Conservation (phyloP, 2,797 vertebrate genomes). For the Heliangelus exortis region DNA sequence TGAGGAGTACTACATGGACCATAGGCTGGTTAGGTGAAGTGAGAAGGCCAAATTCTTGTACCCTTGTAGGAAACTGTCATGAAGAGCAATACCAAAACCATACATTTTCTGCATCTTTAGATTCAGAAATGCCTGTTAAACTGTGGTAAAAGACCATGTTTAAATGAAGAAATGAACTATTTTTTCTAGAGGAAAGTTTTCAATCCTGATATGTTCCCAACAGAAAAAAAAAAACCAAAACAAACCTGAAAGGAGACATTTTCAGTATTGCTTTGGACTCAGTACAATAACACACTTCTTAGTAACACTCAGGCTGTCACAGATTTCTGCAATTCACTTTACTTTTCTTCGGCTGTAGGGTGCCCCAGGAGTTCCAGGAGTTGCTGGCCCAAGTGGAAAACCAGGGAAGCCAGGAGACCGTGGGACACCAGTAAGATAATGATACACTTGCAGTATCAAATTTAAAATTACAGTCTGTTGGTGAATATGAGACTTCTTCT, state of each 20-base stretch:
- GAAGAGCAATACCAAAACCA: background rate
- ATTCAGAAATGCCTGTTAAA: background rate
- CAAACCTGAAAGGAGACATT: background rate
- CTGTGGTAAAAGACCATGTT: background rate
- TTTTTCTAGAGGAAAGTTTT: background rate
- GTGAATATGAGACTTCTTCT: background rate
- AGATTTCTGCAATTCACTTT: conserved; percentile 1
- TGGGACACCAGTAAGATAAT: conserved; percentile 85
- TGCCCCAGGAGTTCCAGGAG: conserved; percentile 89
- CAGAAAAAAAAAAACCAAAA: background rate
- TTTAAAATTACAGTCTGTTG: conserved; percentile 21
- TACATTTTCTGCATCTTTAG: background rate
- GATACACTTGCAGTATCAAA: background rate
- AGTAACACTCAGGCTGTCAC: background rate
- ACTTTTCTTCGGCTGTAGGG: conserved; percentile 80
- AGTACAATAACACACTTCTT: background rate
- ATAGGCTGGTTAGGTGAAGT: background rate
- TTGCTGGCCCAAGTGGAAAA: conserved; percentile 85
- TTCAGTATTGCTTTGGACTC: background rate
- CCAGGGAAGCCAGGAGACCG: conserved; percentile 90
- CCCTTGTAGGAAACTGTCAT: background rate
- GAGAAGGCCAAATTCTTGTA: background rate
- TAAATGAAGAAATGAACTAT: background rate
- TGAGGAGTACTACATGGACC: background rate
- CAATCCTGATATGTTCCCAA: background rate